Evolutionary conservation across 2,113 vertebrate genomes (phyloP), one percentile per base, ranked within the genome.

Genomic region (Misgurnus anguillicaudatus): DNA sequence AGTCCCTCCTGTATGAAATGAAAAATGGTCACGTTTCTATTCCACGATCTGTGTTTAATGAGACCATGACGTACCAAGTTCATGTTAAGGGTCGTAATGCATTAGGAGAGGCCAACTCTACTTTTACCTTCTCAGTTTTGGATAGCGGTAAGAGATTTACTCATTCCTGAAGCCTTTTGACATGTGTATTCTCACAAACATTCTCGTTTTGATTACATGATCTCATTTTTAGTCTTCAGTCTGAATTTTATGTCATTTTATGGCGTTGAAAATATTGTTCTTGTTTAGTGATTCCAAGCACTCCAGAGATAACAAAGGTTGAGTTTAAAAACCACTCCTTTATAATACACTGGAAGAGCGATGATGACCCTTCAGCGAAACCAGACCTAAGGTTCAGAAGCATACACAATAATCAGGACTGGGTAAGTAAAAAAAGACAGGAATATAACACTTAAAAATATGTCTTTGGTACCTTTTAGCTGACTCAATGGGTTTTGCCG

Each of bases 241-340:
- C 47, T 45, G 4, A 61, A 74, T 61, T n/a, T 5, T 72, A 4
- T 72, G 9, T 24, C 14, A 47, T 10, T 63, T 51, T 13, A 53
- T 38, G 60, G n/a, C 13, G 38, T 51, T 57, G 10, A 62, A 24
- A 11, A 62, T 11, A 62, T 48, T 39, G 73, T 79, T 80, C 0
- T 71, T 9, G 78, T 79, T 11, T 80, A 92, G 92, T 89, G n/a
- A 88, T 91, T 62, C 92, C 92, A 41, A 87, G 88, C 39, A 83
- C 78, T 4, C 92, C 93, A 70, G 19, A 8, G 4, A 89, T 93
- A 21, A 53, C 11, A 4, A 57, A 61, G 4, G 39, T 90, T 48
- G 66, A 64, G 9, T 91, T 92, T 83, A n/a, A 9, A 14, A 87
- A 85, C 57, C 4, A 63, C 19, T 84, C 86, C 9, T 6, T 14